phyloP scores from a whole-genome alignment of 2,797 vertebrate genomes.

The Cryptoprocta ferox region DNA sequence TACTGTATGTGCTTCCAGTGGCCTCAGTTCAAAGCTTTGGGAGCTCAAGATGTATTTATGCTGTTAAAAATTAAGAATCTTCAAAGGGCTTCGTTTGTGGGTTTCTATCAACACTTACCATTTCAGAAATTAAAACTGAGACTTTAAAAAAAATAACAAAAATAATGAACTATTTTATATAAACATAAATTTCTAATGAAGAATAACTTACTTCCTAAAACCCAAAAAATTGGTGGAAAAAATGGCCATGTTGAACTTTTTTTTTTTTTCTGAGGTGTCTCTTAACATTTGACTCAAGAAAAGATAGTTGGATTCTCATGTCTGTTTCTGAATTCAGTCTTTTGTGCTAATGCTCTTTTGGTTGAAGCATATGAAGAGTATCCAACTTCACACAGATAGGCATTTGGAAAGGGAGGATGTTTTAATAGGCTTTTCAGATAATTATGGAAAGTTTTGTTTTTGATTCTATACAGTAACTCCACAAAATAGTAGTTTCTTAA shows the following conservation, averaged over 20 bases:
- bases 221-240: constrained; percentile 8
- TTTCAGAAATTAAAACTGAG: constrained; percentile 36
- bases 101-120: constrained; percentile 7
- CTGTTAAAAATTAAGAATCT: not conserved
- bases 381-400: not conserved
- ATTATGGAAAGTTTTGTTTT: constrained; percentile 33
- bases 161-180: not conserved
- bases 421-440: constrained; percentile 37
- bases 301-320: not conserved
- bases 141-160: not conserved
- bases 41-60: not conserved
- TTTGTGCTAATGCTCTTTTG: not conserved
- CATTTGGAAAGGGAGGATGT: not conserved
- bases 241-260: constrained; percentile 1
- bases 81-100: constrained; percentile 5
- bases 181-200: constrained; percentile 25
- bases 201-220: constrained; percentile 60
- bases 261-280: not conserved
- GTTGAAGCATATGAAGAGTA: not conserved
- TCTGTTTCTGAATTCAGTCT: not conserved
- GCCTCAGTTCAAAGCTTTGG: constrained; percentile 3
- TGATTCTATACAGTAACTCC: not conserved
- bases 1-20: not conserved
- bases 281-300: not conserved
- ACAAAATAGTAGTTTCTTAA: not conserved